These are phyloP conservation scores for Ormyrus thymus DNA, from an alignment of 2,888 invertebrate genomes.

Conservation along the genomic window DNA sequence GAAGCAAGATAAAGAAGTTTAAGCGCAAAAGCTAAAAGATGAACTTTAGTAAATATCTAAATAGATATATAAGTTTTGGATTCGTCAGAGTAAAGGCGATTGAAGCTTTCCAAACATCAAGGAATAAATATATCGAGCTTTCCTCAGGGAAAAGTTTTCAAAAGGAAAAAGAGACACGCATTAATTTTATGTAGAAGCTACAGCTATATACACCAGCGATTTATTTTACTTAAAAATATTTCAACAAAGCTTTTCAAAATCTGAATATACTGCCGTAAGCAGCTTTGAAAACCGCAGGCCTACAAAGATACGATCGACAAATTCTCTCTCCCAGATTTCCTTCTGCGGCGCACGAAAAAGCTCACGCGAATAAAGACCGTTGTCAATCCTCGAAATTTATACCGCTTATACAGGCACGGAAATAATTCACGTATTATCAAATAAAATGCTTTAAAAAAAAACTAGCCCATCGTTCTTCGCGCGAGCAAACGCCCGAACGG, in stretches of 20 bases:
- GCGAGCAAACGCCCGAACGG: too few species aligned
- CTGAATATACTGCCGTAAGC: slow-evolving; percentile 15
- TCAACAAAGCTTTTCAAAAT: neutral
- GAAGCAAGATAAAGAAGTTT: neutral
- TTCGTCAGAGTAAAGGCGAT: slow-evolving; percentile 7
- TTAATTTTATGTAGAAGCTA: too few species aligned
- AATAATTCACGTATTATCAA: neutral
- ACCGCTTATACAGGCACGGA: too few species aligned
- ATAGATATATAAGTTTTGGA: slow-evolving; percentile 1
- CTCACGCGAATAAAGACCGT: too few species aligned
- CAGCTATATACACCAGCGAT: too few species aligned
- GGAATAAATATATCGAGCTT: too few species aligned
- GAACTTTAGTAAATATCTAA: slow-evolving; percentile 20
- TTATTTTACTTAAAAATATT: too few species aligned
- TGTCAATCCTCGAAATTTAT: too few species aligned
- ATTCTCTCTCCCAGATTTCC: neutral
- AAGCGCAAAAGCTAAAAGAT: slow-evolving; percentile 5
- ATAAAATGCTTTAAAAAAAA: neutral
- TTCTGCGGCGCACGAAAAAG: neutral
- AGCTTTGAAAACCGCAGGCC: neutral
- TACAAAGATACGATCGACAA: neutral
- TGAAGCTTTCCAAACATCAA: too few species aligned
- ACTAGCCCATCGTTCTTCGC: neutral
- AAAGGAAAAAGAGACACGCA: too few species aligned
- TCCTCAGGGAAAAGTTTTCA: too few species aligned